Percentiles rank a stretch among this genome's conserved stretches.
Evolutionary conservation across 2,888 invertebrate genomes (phyloP).

Genomic region (Chymomyza amoena): DNA sequence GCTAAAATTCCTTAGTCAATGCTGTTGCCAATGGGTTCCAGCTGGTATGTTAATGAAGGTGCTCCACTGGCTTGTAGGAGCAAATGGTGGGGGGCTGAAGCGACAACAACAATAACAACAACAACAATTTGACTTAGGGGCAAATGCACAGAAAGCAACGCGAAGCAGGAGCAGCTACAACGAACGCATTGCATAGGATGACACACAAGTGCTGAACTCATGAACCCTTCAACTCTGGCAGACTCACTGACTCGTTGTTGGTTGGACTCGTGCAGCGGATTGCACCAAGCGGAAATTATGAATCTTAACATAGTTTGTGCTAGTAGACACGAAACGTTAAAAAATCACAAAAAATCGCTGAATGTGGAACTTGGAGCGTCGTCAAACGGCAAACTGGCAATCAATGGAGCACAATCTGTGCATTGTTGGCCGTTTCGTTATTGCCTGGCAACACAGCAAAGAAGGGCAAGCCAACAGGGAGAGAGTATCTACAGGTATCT

Average conservation of each 20-base stretch:
- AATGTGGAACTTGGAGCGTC: not conserved
- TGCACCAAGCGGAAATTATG: slow-evolving; percentile 32
- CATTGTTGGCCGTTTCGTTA: slow-evolving; percentile 13
- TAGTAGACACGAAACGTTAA: slow-evolving; percentile 25
- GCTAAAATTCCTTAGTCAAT: slow-evolving; percentile 63
- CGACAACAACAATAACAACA: slow-evolving; percentile 33
- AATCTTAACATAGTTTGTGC: slow-evolving; percentile 57
- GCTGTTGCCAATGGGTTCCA: slow-evolving; percentile 35
- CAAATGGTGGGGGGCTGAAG: slow-evolving; percentile 14
- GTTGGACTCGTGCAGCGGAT: slow-evolving; percentile 1
- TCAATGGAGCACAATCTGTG: slow-evolving; percentile 39
- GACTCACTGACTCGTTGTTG: slow-evolving; percentile 2
- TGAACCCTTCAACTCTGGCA: slow-evolving; percentile 44
- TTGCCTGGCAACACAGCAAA: slow-evolving; percentile 8
- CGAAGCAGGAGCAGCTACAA: not conserved
- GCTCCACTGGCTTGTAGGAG: slow-evolving; percentile 45
- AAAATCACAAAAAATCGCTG: slow-evolving; percentile 3
- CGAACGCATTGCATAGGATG: slow-evolving; percentile 45
- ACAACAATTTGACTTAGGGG: slow-evolving; percentile 55
- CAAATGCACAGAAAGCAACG: slow-evolving; percentile 52
- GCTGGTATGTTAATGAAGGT: slow-evolving; percentile 70
- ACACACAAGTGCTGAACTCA: slow-evolving; percentile 70
- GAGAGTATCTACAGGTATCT: too few relatives aligned
- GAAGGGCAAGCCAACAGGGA: not conserved
- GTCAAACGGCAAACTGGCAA: slow-evolving; percentile 41